Conservation (phyloP, 2,797 vertebrate genomes). For the Rhinogobio ventralis region DNA sequence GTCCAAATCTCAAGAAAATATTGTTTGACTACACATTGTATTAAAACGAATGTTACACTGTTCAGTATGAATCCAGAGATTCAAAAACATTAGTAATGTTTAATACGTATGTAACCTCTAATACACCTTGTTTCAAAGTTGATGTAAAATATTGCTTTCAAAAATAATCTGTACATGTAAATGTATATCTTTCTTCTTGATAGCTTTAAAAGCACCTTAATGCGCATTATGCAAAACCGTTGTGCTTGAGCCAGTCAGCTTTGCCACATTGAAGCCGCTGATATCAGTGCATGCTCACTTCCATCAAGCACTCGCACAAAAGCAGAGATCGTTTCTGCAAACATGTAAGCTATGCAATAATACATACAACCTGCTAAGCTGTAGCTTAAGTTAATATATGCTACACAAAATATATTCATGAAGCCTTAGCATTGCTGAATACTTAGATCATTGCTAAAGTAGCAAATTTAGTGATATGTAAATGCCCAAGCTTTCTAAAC, state of each 20-base stretch:
- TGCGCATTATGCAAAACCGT: conserved; percentile 51
- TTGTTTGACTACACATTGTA: background rate
- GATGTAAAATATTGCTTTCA: conserved; percentile 35
- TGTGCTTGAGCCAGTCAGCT: conserved; percentile 42
- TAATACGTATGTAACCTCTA: conserved; percentile 9
- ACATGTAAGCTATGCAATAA: conserved; percentile 57
- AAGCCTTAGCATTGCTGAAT: conserved; percentile 32
- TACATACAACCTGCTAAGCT: conserved; percentile 35
- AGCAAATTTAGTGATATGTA: conserved; percentile 39
- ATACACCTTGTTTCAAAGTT: conserved; percentile 23
- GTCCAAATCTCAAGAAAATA: conserved; percentile 3
- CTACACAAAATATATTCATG: conserved; percentile 27
- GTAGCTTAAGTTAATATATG: conserved; percentile 21
- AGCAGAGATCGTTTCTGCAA: conserved; percentile 30
- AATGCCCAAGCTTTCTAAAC: conserved; percentile 35
- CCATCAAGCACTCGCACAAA: conserved; percentile 44
- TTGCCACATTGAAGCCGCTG: conserved; percentile 31
- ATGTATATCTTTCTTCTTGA: conserved; percentile 40
- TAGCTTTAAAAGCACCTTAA: conserved; percentile 50
- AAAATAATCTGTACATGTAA: conserved; percentile 40
- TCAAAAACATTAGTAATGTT: conserved; percentile 13
- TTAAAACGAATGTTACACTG: background rate
- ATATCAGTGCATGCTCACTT: conserved; percentile 46
- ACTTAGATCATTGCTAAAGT: conserved; percentile 41
- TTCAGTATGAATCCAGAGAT: background rate